Base-by-base conservation (phyloP, 1,140 invertebrate genomes). In the Drosophila aff. region DNA sequence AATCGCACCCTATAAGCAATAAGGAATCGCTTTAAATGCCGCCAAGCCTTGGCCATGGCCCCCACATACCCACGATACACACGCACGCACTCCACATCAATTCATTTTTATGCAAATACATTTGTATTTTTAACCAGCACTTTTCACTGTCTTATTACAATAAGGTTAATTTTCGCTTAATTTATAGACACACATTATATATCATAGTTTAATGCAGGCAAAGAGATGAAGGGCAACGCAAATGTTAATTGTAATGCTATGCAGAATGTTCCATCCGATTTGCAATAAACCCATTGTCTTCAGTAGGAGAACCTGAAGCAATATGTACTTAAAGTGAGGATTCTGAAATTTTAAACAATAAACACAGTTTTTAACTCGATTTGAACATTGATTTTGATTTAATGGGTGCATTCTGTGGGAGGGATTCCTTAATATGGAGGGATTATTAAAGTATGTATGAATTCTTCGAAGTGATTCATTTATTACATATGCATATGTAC, bases 251-350 rank as follows among this genome's bases (percentile, higher is more conserved):
- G 69, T 71, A 36, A 47, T 57, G 38, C 50, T 58, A 23, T 33
- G 23, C 50, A 52, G 44, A 73, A 44, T 38, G 67, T 73, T 73
- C 46, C 71, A 36, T 61, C 69, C 49, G 68, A 71, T 71, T 60
- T 77, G 49, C 43, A 69, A 69, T 60, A 44, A 59, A 76, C 61
- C 67, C 59, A 46, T 68, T 49, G 71, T 47, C 68, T 31, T 60
- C 67, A 36, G 43, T 43, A 71, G 49, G 11, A 31, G 59, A 79
- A 75, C 52, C 74, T 46, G 64, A 74, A 76, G 79, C 79, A 81
- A 80, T 78, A 85, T 85, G 81, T 90, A 90, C 86, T 91, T 90
- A 90, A 85, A 79, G 68, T 44, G 41, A 67, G 57, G 62, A 83
- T 73, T 69, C 60, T 76, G 38, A 81, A 62, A 78, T 75, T 90